These are phyloP conservation scores for Aplochiton taeniatus DNA, from an alignment of 2,797 vertebrate species.

Conservation along the genomic window DNA sequence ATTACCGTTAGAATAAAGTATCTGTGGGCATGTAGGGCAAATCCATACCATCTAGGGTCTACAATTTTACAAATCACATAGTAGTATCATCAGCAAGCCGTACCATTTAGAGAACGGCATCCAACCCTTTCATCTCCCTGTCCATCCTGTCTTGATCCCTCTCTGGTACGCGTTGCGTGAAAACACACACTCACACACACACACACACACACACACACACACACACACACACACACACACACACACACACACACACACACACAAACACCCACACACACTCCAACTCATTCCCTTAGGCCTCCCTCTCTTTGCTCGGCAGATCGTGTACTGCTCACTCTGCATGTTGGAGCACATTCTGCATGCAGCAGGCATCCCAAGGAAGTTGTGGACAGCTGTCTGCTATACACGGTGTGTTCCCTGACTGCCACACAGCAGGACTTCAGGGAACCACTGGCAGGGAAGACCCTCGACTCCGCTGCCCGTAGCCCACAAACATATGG, in stretches of 20 bases:
- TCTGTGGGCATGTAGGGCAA: not conserved
- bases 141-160: not conserved
- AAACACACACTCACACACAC: not conserved
- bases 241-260: conserved; percentile 13
- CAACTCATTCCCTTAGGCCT: not conserved
- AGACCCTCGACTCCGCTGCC: conserved; percentile 39
- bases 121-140: not conserved
- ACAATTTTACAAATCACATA: not conserved
- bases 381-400: conserved; percentile 67
- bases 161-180: not conserved
- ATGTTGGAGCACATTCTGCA: conserved; percentile 43
- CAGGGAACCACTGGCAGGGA: conserved; percentile 33
- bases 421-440: conserved; percentile 42
- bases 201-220: conserved; percentile 1
- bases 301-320: conserved; percentile 40
- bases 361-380: conserved; percentile 31
- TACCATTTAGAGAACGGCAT: too few species aligned
- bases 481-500: conserved; percentile 65
- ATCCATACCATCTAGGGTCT: not conserved
- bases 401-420: conserved; percentile 64
- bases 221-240: conserved; percentile 14
- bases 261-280: conserved; percentile 4
- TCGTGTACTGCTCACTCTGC: conserved; percentile 59
- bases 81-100: too few species aligned
- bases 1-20: conserved; percentile 1